phyloP scores from a whole-genome alignment of 2,888 invertebrate species.

The Meta bourneti region DNA sequence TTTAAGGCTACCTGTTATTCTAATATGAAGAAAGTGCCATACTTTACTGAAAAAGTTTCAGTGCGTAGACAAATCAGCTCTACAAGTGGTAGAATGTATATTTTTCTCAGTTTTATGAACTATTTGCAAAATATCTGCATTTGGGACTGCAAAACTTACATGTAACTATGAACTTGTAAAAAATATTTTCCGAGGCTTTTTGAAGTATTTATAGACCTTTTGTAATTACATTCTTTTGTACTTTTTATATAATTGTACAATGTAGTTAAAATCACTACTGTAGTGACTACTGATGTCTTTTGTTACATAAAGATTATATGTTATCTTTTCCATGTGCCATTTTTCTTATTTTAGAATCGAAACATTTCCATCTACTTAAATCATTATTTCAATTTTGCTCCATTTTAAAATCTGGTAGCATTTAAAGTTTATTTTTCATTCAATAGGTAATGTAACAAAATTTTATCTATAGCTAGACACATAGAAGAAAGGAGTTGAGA shows the following conservation, averaged over 20 bases:
- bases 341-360: not conserved
- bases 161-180: not conserved
- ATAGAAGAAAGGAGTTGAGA: too few relatives aligned
- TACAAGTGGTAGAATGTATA: not conserved
- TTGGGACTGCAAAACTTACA: not conserved
- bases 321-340: constrained; percentile 8
- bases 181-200: constrained; percentile 31
- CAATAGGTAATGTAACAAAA: too few relatives aligned
- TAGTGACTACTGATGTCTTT: constrained; percentile 52
- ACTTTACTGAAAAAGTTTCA: constrained; percentile 4
- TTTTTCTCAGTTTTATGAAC: not conserved
- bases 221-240: constrained; percentile 65
- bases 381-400: too few relatives aligned
- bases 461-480: too few relatives aligned
- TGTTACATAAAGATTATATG: constrained; percentile 65
- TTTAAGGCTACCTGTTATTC: constrained; percentile 20
- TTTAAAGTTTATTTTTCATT: too few relatives aligned
- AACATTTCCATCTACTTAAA: too few relatives aligned
- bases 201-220: constrained; percentile 18
- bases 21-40: constrained; percentile 49
- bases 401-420: too few relatives aligned
- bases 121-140: not conserved
- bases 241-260: constrained; percentile 56
- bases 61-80: constrained; percentile 15
- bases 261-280: constrained; percentile 37